These are phyloP conservation scores for Nautilus pompilius DNA, from an alignment of 1,140 invertebrate species.

Conservation along the genomic window DNA sequence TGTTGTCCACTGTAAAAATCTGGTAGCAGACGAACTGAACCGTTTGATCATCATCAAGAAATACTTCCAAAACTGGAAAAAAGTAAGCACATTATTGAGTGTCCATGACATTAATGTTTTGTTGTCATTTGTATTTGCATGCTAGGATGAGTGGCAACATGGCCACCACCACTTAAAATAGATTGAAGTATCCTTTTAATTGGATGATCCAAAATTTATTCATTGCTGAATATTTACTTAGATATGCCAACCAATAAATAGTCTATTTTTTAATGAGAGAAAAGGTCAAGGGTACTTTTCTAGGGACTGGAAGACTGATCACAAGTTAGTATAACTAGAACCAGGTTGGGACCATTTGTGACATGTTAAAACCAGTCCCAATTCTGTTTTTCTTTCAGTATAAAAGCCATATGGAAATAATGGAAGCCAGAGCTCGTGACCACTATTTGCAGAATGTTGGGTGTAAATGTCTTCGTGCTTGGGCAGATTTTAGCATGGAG, in stretches of 20 bases:
- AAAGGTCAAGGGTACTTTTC: too few relatives aligned
- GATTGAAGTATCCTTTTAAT: too few relatives aligned
- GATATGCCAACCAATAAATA: too few relatives aligned
- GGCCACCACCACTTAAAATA: too few relatives aligned
- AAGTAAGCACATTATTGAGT: conserved; percentile 12
- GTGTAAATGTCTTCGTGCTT: conserved; percentile 24
- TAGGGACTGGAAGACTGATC: too few relatives aligned
- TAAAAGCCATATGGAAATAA: conserved; percentile 32
- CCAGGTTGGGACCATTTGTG: too few relatives aligned
- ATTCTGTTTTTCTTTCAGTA: conserved; percentile 30
- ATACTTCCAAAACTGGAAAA: conserved; percentile 32
- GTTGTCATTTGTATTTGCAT: background rate
- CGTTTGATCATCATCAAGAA: conserved; percentile 26
- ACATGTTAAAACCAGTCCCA: too few relatives aligned
- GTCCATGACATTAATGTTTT: background rate
- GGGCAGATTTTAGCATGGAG: conserved; percentile 27
- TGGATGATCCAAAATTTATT: too few relatives aligned
- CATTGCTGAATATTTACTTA: too few relatives aligned
- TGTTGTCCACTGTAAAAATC: conserved; percentile 19
- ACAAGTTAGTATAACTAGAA: too few relatives aligned
- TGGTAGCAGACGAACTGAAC: conserved; percentile 28
- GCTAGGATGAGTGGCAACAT: too few relatives aligned
- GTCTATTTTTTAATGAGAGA: too few relatives aligned
- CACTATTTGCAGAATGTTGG: conserved; percentile 23
- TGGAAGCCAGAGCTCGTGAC: conserved; percentile 29